Evolutionary conservation across 2,888 invertebrate species (phyloP), one percentile per base, ranked within the genome.

Genomic region (Cremastobaeus sp.): DNA sequence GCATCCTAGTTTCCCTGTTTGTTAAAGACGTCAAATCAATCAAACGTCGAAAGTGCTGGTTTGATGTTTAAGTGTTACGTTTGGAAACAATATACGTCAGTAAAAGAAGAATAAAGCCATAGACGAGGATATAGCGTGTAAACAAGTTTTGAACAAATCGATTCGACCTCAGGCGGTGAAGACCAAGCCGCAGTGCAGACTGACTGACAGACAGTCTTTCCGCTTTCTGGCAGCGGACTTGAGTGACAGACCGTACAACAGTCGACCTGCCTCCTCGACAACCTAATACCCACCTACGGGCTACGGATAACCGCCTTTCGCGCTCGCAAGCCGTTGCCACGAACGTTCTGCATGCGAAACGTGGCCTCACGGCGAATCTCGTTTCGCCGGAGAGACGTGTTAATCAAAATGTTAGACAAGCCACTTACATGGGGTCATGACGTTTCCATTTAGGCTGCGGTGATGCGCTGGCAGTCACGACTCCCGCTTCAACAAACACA

Each of bases 371-470:
- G 76, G 74, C 76, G 74, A 65, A 68, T 74, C 76, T 77, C 78
- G 82, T 78, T 79, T 79, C 73, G 72, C 76, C 76, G 70, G 76
- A 79, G 80, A 83, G 85, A 87, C 86, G 86, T 86, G 86, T 87
- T 87, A 87, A 87, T 87, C 86, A 86, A 87, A 86, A 86, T 87
- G 86, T 86, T 86, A 84, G 85, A 86, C 87, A 86, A 87, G 86
- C 86, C 87, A 86, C 86, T 87, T 87, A 86, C 86, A 86, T 79
- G 84, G 78, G 80, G 79, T 79, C 84, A 81, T 85, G 86, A 86
- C 86, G 86, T 86, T 85, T 84, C 86, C 85, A 86, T 86, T 86
- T 86, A 86, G 81, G 81, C 81, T 62, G 74, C 55, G 75, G 75
- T 66, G 72, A 73, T 70, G 73, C 72, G 59, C 69, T 65, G 20